Evolutionary conservation across 2,113 vertebrate species (phyloP), one percentile per base, ranked within the genome.

Genomic region (Clarias gariepinus): DNA sequence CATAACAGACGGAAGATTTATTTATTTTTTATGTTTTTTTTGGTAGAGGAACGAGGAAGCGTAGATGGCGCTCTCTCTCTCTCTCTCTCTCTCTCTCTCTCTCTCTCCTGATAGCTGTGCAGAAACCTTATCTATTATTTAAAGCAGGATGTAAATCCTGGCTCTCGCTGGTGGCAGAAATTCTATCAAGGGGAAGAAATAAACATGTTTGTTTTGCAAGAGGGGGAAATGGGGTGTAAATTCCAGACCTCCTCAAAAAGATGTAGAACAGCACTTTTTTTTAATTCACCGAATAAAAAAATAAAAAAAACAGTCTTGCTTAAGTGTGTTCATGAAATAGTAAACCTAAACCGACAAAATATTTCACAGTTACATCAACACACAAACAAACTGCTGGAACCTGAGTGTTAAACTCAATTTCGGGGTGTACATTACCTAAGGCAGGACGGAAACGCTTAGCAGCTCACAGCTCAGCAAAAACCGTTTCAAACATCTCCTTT

Each of bases 171-270:
- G 73, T 80, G 86, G 76, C 61, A 81, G 78, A 84, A 78, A 87
- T 87, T 82, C 85, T 79, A 90, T 89, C 89, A 88, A 77, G 28
- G 73, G 83, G 81, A 78, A 71, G 30, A 86, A 91, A 90, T 88
- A 87, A 89, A 89, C 68, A 82, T 73, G 58, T 86, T 86, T 86
- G 81, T 78, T 80, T 85, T 78, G 61, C 85, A 87, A 81, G 60
- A 53, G 68, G 80, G 60, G 60, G 84, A 71, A 68, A 58, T 19
- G 60, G 64, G 21, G 30, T 21, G 53, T 16, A 58, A 79, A 61
- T 71, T 79, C 18, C 77, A 58, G 55, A 23, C 57, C 6, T 41
- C 13, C 25, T 66, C 64, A 33, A 12, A 73, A 73, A 47, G 21
- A 73, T 23, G 36, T 10, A 11, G 23, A 71, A 36, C 7, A 21